phyloP scores from a whole-genome alignment of 2,888 invertebrate genomes.

The Coelopa pilipes region DNA sequence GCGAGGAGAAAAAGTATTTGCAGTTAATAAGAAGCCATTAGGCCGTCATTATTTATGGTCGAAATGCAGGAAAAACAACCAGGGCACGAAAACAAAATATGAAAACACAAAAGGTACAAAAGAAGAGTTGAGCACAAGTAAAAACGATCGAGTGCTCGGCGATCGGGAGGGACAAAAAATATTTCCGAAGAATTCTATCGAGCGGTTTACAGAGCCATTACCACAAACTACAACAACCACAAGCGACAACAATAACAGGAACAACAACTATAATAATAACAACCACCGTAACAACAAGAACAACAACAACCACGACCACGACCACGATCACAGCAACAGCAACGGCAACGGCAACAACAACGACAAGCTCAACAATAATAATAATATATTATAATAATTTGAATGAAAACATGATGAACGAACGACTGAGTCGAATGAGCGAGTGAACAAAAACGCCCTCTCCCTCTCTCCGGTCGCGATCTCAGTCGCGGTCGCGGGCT shows the following conservation, averaged over 20 bases:
- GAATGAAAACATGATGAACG: too few species aligned
- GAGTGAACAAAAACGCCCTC: neutral
- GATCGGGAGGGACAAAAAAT: neutral
- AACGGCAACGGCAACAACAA: constrained; percentile 44
- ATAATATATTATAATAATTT: neutral
- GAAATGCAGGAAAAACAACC: neutral
- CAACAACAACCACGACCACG: constrained; percentile 60
- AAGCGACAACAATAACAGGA: constrained; percentile 25
- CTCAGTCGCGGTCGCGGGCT: too few species aligned
- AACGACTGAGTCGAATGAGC: too few species aligned
- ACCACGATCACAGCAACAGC: constrained; percentile 59
- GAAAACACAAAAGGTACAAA: neutral
- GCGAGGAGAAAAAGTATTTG: constrained; percentile 27
- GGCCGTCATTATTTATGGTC: constrained; percentile 23
- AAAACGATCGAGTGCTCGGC: neutral
- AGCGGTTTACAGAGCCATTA: constrained; percentile 3
- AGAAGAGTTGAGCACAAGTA: neutral
- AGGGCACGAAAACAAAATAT: neutral
- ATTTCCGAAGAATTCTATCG: constrained; percentile 33
- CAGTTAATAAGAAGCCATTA: constrained; percentile 33
- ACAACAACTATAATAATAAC: constrained; percentile 40
- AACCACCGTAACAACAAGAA: too few species aligned
- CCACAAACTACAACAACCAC: constrained; percentile 15
- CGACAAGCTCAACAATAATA: neutral
- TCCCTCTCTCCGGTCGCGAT: too few species aligned